Base-by-base conservation (phyloP, 2,888 invertebrate genomes). In the Cerastis rubricosa region DNA sequence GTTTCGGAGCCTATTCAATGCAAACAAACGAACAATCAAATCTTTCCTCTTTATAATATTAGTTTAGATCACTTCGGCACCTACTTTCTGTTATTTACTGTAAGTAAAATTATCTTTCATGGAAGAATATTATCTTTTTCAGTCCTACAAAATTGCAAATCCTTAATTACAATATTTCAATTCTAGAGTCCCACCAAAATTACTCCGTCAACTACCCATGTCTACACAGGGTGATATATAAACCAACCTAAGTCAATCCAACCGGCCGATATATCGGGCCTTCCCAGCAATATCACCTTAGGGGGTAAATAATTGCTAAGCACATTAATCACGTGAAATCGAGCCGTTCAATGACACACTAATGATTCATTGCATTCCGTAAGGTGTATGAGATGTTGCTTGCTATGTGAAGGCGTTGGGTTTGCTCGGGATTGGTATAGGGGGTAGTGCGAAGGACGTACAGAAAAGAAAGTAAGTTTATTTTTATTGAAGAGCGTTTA, bases 301-400 rank as follows among this genome's bases (percentile, higher is more conserved):
- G 88, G 85, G 87, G 87, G 88, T 88, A 88, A 90, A 90, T 92
- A 92, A 92, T 91, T 91, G 91, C 89, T 85, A 76, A 80, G 66
- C 83, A 65, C 91, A 91, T 92, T 91, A 91, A 92, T 92, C 92
- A 92, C 82, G 71, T 69, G 83, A 86, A 91, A 89, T 91, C 87
- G 91, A 87, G 85, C 76, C 86, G 84, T 83, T 81, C 88, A 89
- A 85, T 89, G 91, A 90, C 91, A 88, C 75, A 75, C 83, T 90
- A 88, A 90, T 92, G 91, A 91, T 91, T 91, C 91, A 92, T 91
- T 89, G 88, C 89, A 69, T 76, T 61, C 71, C 47, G 71, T 74
- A 76, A 84, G 81, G 84, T 84, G 71, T 81, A 64, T 81, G 72
- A 65, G 75, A 59, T 71, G 70, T 68, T 43, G 49, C 74, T 73